These are phyloP conservation scores for Diaphora mendica DNA, from an alignment of 2,888 invertebrate genomes.

Conservation along the genomic window DNA sequence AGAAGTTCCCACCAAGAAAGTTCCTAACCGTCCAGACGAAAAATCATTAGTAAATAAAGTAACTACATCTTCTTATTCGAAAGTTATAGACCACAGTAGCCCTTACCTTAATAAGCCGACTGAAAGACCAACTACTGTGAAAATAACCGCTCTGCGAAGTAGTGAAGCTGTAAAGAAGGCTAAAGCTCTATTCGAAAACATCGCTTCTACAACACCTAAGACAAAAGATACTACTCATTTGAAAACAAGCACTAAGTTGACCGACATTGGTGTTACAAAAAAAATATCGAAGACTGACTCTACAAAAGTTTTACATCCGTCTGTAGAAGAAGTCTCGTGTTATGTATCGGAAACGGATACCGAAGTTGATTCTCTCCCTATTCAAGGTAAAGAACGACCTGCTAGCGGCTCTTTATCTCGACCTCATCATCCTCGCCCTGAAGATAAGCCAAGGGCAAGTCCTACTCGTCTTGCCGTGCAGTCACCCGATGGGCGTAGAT, in stretches of 20 bases:
- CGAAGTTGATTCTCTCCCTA: constrained; percentile 54
- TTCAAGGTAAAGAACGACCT: constrained; percentile 49
- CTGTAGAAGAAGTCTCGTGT: constrained; percentile 60
- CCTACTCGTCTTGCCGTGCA: constrained; percentile 58
- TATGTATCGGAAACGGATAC: constrained; percentile 58
- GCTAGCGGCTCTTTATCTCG: constrained; percentile 52
- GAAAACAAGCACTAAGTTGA: constrained; percentile 76
- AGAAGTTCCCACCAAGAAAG: constrained; percentile 33
- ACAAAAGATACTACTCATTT: constrained; percentile 57
- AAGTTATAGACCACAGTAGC: constrained; percentile 58
- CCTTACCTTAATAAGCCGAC: constrained; percentile 55
- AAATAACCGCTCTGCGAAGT: constrained; percentile 82
- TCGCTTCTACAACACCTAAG: constrained; percentile 78
- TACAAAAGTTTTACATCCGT: constrained; percentile 59
- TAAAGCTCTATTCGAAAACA: constrained; percentile 90
- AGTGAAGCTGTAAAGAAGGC: constrained; percentile 90
- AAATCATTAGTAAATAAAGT: constrained; percentile 61
- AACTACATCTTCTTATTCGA: constrained; percentile 63
- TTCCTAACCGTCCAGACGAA: constrained; percentile 46
- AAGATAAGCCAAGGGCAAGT: constrained; percentile 62
- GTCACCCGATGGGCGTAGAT: constrained; percentile 63
- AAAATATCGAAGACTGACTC: constrained; percentile 69
- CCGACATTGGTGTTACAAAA: constrained; percentile 81
- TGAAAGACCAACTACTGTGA: constrained; percentile 66
- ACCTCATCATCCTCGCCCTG: constrained; percentile 42